A percentile compares a stretch with the other conserved stretches of the same genome.
phyloP scores from a whole-genome alignment of 2,888 invertebrate species.

The Spisula solida region DNA sequence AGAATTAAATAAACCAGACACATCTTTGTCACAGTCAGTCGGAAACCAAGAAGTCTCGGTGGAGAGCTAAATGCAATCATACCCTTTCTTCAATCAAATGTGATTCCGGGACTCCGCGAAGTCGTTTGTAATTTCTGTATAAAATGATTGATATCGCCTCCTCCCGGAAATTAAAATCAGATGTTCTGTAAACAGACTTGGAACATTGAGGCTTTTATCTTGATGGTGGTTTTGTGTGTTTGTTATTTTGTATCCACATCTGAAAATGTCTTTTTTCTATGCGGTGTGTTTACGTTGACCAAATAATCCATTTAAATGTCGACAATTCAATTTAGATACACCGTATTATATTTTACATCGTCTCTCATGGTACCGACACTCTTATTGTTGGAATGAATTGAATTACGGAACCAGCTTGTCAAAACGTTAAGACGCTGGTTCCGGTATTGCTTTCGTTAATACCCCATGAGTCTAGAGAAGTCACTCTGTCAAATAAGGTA shows the following conservation, averaged over 20 bases:
- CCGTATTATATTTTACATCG: background rate
- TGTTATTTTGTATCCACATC: background rate
- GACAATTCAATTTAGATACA: background rate
- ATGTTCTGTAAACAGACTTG: constrained; percentile 17
- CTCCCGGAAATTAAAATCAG: constrained; percentile 35
- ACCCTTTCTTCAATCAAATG: constrained; percentile 5
- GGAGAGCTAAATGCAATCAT: background rate
- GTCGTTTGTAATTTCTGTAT: constrained; percentile 29
- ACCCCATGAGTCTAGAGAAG: background rate
- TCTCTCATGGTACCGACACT: background rate
- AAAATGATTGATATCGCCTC: constrained; percentile 30
- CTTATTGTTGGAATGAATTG: background rate
- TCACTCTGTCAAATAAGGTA: constrained; percentile 3
- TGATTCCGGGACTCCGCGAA: background rate
- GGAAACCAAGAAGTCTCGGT: background rate
- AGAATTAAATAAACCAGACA: background rate
- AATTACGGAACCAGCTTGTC: background rate
- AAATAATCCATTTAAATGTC: constrained; percentile 4
- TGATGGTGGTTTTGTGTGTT: constrained; percentile 11
- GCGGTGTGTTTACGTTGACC: background rate
- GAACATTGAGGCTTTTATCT: background rate
- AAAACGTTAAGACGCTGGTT: background rate
- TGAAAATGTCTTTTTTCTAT: background rate
- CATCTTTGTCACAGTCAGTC: background rate
- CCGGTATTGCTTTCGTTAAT: background rate